Percentiles rank a stretch among this genome's conserved stretches.
These are phyloP conservation scores for Bubo scandiacus DNA, from an alignment of 2,113 vertebrate genomes.

Conservation along the genomic window DNA sequence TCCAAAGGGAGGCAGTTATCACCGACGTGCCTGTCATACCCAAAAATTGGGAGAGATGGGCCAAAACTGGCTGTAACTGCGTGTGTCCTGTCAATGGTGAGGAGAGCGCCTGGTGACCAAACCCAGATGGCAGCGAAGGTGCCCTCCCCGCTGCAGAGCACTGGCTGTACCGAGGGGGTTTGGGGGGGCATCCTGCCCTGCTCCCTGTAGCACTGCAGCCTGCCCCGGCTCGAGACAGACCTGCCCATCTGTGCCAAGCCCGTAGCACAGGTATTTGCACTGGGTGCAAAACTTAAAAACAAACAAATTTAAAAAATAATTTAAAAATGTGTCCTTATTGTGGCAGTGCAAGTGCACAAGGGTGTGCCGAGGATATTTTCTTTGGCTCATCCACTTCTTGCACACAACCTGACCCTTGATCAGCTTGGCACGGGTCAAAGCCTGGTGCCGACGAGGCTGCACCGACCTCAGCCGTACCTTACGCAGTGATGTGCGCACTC, in stretches of 20 bases:
- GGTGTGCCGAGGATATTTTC: fast-evolving
- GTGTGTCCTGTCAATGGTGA: not conserved
- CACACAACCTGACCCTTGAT: not conserved
- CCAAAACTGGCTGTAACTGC: too few relatives aligned
- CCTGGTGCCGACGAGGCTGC: fast-evolving
- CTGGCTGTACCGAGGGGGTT: not conserved
- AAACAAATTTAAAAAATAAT: too few relatives aligned
- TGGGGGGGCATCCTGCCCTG: not conserved
- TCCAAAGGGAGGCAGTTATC: not conserved
- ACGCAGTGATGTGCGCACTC: fast-evolving
- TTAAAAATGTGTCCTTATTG: not conserved
- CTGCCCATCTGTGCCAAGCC: not conserved
- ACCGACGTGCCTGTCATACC: fast-evolving
- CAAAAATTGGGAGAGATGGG: not conserved
- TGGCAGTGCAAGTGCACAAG: not conserved
- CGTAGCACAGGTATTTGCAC: not conserved
- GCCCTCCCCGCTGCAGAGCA: fast-evolving
- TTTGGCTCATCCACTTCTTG: fast-evolving
- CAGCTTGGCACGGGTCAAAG: not conserved
- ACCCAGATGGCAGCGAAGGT: not conserved
- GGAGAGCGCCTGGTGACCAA: not conserved
- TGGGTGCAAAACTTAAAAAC: not conserved
- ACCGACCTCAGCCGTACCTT: fast-evolving
- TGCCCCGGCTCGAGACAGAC: not conserved
- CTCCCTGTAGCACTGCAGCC: not conserved